Percentiles rank a stretch among this genome's conserved stretches.
phyloP scores from a whole-genome alignment of 2,113 vertebrate genomes.

The Microcebus ravelobensis region DNA sequence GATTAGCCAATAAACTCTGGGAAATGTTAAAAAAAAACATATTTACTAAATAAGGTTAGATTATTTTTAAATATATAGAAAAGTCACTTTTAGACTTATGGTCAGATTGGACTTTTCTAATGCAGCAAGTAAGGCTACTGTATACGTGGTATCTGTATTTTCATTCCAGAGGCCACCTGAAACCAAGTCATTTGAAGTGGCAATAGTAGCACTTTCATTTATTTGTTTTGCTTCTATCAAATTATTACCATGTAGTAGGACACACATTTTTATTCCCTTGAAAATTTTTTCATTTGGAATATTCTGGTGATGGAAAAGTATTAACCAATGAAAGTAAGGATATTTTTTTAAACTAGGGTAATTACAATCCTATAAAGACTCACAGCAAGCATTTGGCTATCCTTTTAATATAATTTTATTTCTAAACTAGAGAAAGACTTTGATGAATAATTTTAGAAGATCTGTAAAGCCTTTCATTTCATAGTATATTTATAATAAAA shows the following conservation, averaged over 20 bases:
- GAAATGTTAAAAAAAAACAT: not conserved
- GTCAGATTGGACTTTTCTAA: not conserved
- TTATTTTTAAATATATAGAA: conserved; percentile 2
- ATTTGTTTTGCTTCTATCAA: conserved; percentile 7
- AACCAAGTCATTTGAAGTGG: conserved; percentile 25
- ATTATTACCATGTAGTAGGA: conserved; percentile 16
- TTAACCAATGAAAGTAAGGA: not conserved
- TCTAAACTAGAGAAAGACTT: not conserved
- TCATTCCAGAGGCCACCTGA: not conserved
- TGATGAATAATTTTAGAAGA: conserved; percentile 42
- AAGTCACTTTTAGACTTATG: not conserved
- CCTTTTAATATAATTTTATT: not conserved
- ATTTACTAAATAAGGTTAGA: not conserved
- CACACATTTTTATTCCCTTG: not conserved
- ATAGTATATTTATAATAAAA: not conserved
- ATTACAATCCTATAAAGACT: not conserved
- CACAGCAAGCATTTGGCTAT: not conserved
- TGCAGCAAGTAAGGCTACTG: not conserved
- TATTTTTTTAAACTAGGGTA: not conserved
- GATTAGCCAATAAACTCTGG: not conserved
- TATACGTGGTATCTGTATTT: not conserved
- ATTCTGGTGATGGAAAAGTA: not conserved
- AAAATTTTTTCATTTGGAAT: conserved; percentile 10
- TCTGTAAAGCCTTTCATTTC: not conserved
- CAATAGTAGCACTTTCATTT: not conserved